Conservation (phyloP, 2,113 vertebrate genomes). For the sheep (Ovis aries) region ARS-UI_Ramb_v3.0 NC_056062.1:8760001-8760500, state of each 20-base stretch:
- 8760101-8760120: neutral
- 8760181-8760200: neutral
- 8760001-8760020: neutral
- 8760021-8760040: neutral
- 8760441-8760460: neutral
- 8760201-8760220: neutral
- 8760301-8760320: neutral
- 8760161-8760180: neutral
- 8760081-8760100: neutral
- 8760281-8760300: neutral
- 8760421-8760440: neutral
- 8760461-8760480: neutral
- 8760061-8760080: neutral
- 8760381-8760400: neutral
- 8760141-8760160: neutral
- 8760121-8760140: neutral
- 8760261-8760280: neutral
- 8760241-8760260: neutral
- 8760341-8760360: neutral
- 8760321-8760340: neutral
- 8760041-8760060: neutral
- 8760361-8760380: neutral
- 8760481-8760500: neutral
- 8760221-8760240: neutral
- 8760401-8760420: neutral